These are phyloP conservation scores for Myiagra hebetior DNA, from an alignment of 2,113 vertebrate genomes.

Conservation along the genomic window DNA sequence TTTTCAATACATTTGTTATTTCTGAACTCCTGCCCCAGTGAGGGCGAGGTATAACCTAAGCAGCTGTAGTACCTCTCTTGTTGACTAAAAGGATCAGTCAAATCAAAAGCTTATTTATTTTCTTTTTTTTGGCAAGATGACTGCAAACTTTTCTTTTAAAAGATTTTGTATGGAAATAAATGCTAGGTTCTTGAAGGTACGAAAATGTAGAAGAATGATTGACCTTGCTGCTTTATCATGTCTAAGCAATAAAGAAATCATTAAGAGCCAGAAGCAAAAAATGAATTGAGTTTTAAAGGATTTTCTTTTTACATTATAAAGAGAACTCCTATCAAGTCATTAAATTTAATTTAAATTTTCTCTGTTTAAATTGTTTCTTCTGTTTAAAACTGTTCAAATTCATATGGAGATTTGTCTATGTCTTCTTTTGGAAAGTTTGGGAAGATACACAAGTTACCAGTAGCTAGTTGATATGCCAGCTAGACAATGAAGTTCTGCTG, in stretches of 20 bases:
- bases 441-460: background rate
- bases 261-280: constrained; percentile 7
- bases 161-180: background rate
- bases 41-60: background rate
- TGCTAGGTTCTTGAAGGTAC: background rate
- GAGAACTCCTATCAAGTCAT: background rate
- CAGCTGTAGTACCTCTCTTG: background rate
- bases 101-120: background rate
- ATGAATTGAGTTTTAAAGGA: background rate
- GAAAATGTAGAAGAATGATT: background rate
- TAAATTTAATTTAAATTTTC: background rate
- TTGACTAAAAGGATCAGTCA: background rate
- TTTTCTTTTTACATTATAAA: constrained; percentile 29
- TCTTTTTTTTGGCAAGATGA: background rate
- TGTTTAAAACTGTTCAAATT: background rate
- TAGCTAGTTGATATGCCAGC: background rate
- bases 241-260: constrained; percentile 9
- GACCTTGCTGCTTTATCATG: background rate
- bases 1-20: background rate
- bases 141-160: background rate
- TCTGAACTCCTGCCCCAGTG: background rate
- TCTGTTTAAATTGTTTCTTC: background rate
- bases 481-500: background rate
- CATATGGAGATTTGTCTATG: background rate
- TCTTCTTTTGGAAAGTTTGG: background rate